Conservation (phyloP, 2,888 invertebrate species). For the Pyrgus malvae region DNA sequence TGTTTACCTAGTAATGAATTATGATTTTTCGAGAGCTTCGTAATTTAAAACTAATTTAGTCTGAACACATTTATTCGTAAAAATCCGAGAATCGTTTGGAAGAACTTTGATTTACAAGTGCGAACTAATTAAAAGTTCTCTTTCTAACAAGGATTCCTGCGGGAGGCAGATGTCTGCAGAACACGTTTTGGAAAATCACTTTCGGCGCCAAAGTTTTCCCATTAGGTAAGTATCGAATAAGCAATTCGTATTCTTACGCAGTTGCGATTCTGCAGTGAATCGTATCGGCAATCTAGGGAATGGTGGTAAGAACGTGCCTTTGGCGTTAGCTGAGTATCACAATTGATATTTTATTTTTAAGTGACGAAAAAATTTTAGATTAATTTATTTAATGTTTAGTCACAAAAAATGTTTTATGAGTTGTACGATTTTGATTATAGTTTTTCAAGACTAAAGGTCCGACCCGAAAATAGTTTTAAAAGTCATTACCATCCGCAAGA, state of each 20-base stretch:
- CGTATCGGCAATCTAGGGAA: slow-evolving; percentile 21
- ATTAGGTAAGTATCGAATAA: slow-evolving; percentile 30
- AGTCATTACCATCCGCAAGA: too few species aligned
- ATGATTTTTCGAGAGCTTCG: neutral
- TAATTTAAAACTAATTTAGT: neutral
- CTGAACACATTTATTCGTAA: slow-evolving; percentile 9
- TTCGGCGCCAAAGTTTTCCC: slow-evolving; percentile 33
- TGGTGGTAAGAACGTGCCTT: slow-evolving; percentile 8
- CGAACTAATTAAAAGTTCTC: slow-evolving; percentile 32
- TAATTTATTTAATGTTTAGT: too few species aligned
- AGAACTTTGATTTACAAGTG: slow-evolving; percentile 23
- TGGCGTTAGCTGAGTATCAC: neutral
- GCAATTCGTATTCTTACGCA: slow-evolving; percentile 24
- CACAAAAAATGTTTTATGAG: too few species aligned
- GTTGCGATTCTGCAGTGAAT: slow-evolving; percentile 19
- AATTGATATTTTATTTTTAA: too few species aligned
- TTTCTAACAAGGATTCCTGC: slow-evolving; percentile 25
- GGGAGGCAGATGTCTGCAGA: slow-evolving; percentile 31
- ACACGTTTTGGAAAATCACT: slow-evolving; percentile 30
- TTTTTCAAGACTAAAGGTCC: too few species aligned
- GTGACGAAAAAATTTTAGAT: too few species aligned
- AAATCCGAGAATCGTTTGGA: slow-evolving; percentile 6
- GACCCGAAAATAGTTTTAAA: too few species aligned
- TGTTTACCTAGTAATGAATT: neutral
- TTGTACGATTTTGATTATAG: too few species aligned